Base-by-base conservation (phyloP, 1,140 invertebrate genomes). In the Mesaphorura yosii region DNA sequence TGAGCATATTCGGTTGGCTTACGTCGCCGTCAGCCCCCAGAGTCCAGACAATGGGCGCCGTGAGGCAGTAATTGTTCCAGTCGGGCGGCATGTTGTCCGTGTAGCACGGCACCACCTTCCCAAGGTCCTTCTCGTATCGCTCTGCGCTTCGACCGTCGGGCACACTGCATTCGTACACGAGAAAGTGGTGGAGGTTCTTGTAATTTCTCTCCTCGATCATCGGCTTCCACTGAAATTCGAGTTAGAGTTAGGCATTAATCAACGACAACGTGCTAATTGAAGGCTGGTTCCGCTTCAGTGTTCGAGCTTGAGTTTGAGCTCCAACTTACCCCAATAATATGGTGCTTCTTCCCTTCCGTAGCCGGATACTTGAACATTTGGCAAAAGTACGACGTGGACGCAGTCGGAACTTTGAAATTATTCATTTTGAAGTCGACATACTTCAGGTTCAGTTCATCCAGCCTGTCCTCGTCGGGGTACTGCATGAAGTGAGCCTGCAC, bases 131-230 rank as follows among this genome's bases (percentile, higher is more conserved):
- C 25, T 51, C 49, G 25, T 42, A 51, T 15, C 20, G 22, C 15
- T n/a, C 26, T 1, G 25, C n/a, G 17, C 25, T 23, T 41, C 17
- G 2, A 31, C 7, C 26, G 2, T 14, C 20, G 10, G 49, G 49
- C 22, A 51, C 39, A 2, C 37, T 51, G 17, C 49, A 51, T 29
- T 51, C 49, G 27, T 51, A 51, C 15, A 51, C 2, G 2, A n/a
- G 20, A 6, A 51, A 42, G 1, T 27, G 39, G 31, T 51, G 39
- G 14, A 44, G 28, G 12, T 19, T 41, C 5, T 1, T 41, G 15
- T 22, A 39, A 29, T 44, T 19, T 1, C 20, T 14, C 6, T 3
- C 2, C 2, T 51, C 26, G 34, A 51, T 3, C 1, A 51, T 14
- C n/a, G 39, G 49, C 1, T 41, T 26, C 20, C 22, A 51, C 49